Evolutionary conservation across 1,140 invertebrate species (phyloP).

Genomic region (Oscheius sp.): DNA sequence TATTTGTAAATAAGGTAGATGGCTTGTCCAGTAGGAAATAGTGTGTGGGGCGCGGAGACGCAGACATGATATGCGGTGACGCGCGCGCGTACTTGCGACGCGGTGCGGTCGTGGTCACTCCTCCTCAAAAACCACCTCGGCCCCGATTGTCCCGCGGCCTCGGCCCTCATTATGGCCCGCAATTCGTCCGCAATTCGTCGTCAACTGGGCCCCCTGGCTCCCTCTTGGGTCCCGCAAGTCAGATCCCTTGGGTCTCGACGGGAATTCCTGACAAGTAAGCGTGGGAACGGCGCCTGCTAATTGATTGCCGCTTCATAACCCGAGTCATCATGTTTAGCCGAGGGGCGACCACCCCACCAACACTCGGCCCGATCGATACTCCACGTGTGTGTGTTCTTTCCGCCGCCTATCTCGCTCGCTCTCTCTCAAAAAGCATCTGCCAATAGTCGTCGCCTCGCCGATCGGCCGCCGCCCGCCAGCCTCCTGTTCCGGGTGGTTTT

Average conservation of each 20-base stretch:
- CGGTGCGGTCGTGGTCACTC: neutral
- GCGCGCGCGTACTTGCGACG: neutral
- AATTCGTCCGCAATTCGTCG: too few species aligned
- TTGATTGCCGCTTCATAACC: conserved; percentile 12
- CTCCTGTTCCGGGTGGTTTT: too few species aligned
- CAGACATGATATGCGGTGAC: neutral
- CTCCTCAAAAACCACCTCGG: too few species aligned
- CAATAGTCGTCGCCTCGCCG: too few species aligned
- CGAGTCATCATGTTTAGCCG: conserved; percentile 6
- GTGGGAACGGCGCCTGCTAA: neutral
- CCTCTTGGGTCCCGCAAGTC: too few species aligned
- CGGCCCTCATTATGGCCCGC: too few species aligned
- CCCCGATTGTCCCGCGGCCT: too few species aligned
- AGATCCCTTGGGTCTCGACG: too few species aligned
- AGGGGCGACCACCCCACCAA: neutral
- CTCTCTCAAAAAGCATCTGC: conserved; percentile 7
- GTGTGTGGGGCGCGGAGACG: neutral
- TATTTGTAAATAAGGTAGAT: conserved; percentile 13
- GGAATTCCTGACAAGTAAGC: too few species aligned
- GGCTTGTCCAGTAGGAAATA: conserved; percentile 1
- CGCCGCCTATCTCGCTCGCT: conserved; percentile 9
- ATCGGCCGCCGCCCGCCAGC: too few species aligned
- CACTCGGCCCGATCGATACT: neutral
- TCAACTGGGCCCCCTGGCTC: too few species aligned
- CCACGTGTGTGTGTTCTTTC: neutral